phyloP scores from a whole-genome alignment of 2,888 invertebrate genomes.

The Temnothorax unifasciatus region DNA sequence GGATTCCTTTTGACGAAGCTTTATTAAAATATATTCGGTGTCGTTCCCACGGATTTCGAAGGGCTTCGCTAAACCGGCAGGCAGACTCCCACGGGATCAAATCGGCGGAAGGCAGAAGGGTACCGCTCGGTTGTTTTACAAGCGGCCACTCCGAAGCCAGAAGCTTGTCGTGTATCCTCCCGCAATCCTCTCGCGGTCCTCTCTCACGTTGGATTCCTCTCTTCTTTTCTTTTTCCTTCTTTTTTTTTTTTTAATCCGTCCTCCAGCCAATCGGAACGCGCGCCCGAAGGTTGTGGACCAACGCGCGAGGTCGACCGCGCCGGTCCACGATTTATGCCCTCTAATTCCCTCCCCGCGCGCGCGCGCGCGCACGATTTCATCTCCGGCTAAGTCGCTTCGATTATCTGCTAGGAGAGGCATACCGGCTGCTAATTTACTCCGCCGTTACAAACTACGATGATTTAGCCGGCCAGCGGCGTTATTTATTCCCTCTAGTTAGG shows the following conservation, averaged over 20 bases:
- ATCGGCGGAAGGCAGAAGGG: constrained; percentile 76
- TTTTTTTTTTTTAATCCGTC: constrained; percentile 39
- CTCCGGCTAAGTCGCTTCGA: constrained; percentile 51
- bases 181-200: constrained; percentile 70
- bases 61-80: constrained; percentile 72
- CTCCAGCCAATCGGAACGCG: constrained; percentile 70
- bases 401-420: constrained; percentile 50
- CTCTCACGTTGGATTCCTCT: constrained; percentile 74
- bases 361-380: constrained; percentile 68
- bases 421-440: constrained; percentile 50
- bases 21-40: constrained; percentile 75
- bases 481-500: constrained; percentile 39
- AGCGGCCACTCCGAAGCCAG: constrained; percentile 79
- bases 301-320: constrained; percentile 68
- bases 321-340: constrained; percentile 72
- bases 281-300: constrained; percentile 71
- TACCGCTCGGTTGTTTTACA: constrained; percentile 80
- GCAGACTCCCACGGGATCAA: constrained; percentile 78
- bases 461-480: constrained; percentile 40
- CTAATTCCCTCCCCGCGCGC: constrained; percentile 68
- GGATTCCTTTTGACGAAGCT: constrained; percentile 43
- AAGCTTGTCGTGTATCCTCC: constrained; percentile 79
- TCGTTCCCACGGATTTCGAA: constrained; percentile 72
- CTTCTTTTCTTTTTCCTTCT: constrained; percentile 44
- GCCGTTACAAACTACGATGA: constrained; percentile 52